Evolutionary conservation across 2,888 invertebrate genomes (phyloP).

Genomic region (Eupithecia insigniata): DNA sequence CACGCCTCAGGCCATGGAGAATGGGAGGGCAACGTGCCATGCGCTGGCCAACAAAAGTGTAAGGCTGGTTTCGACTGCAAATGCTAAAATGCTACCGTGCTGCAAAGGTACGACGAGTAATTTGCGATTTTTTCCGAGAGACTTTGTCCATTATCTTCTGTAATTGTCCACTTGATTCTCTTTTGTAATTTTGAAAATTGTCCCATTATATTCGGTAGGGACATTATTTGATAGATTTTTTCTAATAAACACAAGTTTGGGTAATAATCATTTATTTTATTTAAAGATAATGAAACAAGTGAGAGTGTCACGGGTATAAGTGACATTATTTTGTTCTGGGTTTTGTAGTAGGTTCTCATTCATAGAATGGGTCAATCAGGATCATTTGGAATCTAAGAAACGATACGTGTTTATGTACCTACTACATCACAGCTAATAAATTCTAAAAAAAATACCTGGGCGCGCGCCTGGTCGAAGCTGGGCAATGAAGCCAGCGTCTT

Average conservation of each 20-base stretch:
- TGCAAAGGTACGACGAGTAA: not conserved
- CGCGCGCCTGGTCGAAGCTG: no score
- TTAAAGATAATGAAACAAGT: not conserved
- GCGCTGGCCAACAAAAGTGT: not conserved
- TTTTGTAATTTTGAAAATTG: not conserved
- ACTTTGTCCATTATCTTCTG: not conserved
- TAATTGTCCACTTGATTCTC: not conserved
- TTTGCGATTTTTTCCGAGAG: not conserved
- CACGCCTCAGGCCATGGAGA: not conserved
- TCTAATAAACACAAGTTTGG: not conserved
- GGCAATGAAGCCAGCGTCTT: no score
- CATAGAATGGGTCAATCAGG: no score
- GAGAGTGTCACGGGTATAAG: not conserved
- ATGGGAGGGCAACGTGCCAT: conserved; percentile 3
- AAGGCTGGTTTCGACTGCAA: not conserved
- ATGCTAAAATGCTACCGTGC: not conserved
- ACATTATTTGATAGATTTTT: not conserved
- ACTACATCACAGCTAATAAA: no score
- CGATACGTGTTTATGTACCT: no score
- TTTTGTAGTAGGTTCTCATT: no score
- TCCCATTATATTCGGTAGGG: not conserved
- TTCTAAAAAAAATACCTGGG: no score
- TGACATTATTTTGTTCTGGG: not conserved
- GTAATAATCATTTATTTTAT: not conserved
- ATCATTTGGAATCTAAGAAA: not conserved